Evolutionary conservation across 35 echinoderm and acorn worm species (phyloP).

Genomic region (Chiridota heheva): DNA sequence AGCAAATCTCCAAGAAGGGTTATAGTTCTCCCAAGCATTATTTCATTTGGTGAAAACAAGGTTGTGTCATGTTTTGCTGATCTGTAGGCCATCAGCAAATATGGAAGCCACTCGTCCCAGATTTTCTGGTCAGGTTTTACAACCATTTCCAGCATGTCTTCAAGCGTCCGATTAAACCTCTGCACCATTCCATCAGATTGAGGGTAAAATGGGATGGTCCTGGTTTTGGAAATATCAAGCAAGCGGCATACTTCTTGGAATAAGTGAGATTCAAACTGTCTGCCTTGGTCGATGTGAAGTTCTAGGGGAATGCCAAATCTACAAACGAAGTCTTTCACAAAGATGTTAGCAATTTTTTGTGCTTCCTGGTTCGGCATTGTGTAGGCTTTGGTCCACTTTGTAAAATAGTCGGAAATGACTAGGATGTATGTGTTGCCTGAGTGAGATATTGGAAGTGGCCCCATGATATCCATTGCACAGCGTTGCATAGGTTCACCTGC

Average conservation of each 20-base stretch:
- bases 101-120: slow-evolving; percentile 29
- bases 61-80: slow-evolving; percentile 21
- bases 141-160: slow-evolving; percentile 47
- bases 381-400: slow-evolving; percentile 66
- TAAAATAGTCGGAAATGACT: slow-evolving; percentile 54
- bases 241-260: slow-evolving; percentile 40
- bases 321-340: slow-evolving; percentile 29
- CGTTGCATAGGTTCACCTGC: slow-evolving; percentile 35
- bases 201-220: slow-evolving; percentile 46
- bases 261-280: slow-evolving; percentile 52
- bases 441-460: slow-evolving; percentile 30
- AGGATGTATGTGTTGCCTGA: slow-evolving; percentile 60
- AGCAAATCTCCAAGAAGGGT: background rate
- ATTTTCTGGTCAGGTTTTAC: slow-evolving; percentile 32
- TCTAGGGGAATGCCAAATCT: slow-evolving; percentile 33
- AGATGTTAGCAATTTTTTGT: slow-evolving; percentile 38
- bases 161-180: slow-evolving; percentile 23
- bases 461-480: slow-evolving; percentile 51
- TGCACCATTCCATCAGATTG: slow-evolving; percentile 56
- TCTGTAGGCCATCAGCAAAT: slow-evolving; percentile 18
- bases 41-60: slow-evolving; percentile 1
- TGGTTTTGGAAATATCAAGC: slow-evolving; percentile 41
- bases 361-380: slow-evolving; percentile 55
- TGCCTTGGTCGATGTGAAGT: slow-evolving; percentile 50
- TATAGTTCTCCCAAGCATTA: slow-evolving; percentile 42